Evolutionary conservation across 1,140 invertebrate genomes (phyloP).

Genomic region (Trichoplusia ni): DNA sequence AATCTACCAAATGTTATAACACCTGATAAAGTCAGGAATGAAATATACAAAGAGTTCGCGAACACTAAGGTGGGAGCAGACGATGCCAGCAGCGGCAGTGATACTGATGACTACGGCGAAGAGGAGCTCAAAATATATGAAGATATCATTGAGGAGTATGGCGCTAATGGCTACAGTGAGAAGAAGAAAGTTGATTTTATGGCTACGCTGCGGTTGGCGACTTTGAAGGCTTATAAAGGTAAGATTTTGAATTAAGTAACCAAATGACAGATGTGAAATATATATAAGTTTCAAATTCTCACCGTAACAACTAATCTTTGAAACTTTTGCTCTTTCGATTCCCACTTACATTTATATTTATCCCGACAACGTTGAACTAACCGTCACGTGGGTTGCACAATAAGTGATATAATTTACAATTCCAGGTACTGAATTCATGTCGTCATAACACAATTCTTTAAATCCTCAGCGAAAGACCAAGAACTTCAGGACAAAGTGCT

Average conservation of each 20-base stretch:
- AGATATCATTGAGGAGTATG: conserved; percentile 61
- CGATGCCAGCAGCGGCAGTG: conserved; percentile 56
- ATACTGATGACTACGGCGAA: conserved; percentile 74
- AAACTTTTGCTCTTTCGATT: too few species aligned
- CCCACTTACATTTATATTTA: too few species aligned
- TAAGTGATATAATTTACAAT: too few species aligned
- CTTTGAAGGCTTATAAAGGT: conserved; percentile 65
- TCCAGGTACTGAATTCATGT: too few species aligned
- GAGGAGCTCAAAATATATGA: conserved; percentile 62
- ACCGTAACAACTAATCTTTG: not conserved
- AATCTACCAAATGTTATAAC: conserved; percentile 62
- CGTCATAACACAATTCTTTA: not conserved
- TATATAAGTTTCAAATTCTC: not conserved
- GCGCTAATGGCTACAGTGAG: conserved; percentile 38
- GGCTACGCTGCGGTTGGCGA: conserved; percentile 63
- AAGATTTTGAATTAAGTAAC: conserved; percentile 22
- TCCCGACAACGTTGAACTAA: too few species aligned
- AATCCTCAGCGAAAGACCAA: conserved; percentile 54
- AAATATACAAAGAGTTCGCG: conserved; percentile 69
- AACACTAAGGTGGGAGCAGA: conserved; percentile 50
- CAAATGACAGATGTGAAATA: not conserved
- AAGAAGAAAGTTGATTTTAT: conserved; percentile 66
- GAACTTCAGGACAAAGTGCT: conserved; percentile 60
- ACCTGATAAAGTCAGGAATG: conserved; percentile 68
- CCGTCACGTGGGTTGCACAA: too few species aligned